Evolutionary conservation across 1,140 invertebrate genomes (phyloP), one percentile per base, ranked within the genome.

Genomic region (Bicyclus anynana): DNA sequence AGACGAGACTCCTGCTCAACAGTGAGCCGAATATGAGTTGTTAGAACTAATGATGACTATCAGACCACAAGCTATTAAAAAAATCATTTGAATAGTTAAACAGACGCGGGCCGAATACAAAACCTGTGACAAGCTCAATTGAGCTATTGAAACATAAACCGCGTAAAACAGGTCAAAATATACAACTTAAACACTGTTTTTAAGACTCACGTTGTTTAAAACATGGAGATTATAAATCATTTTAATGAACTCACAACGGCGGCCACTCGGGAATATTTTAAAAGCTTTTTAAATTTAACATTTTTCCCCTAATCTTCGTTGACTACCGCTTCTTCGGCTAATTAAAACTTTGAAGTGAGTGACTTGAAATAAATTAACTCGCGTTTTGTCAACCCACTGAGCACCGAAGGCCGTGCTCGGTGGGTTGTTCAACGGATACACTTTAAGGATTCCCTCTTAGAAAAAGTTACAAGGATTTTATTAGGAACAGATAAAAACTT

Each of bases 291-390:
- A 50, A 23, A 23, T 23, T 50, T 42, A 26, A 20, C n/a, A 17
- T 33, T 56, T 40, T 56, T 56, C 46, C 21, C 16, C 23, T 37
- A 56, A 56, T 49, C 54, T 55, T 16, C 26, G 23, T 9, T 10
- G 37, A 27, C 18, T 7, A 35, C 10, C 6, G 37, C 13, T 17
- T 14, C 37, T 17, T 10, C 13, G 44, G 46, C 47, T 56, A 56
- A 56, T 56, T 56, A 56, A 56, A 56, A 56, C 18, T 56, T 56
- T 56, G 16, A 26, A 50, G 23, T 40, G 42, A 26, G 37, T 23
- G 20, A 40, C 13, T 56, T 49, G 7, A 49, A 50, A 40, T 49
- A 37, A 42, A 40, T 38, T 14, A 13, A 9, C 20, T 38, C 42
- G 27, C 54, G 46, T 40, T 23, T n/a, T 23, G 23, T 23, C 23